Percentiles rank a stretch among this genome's conserved stretches.
These are phyloP conservation scores for Zaprionus capensis DNA, from an alignment of 1,140 invertebrate species.

Conservation along the genomic window DNA sequence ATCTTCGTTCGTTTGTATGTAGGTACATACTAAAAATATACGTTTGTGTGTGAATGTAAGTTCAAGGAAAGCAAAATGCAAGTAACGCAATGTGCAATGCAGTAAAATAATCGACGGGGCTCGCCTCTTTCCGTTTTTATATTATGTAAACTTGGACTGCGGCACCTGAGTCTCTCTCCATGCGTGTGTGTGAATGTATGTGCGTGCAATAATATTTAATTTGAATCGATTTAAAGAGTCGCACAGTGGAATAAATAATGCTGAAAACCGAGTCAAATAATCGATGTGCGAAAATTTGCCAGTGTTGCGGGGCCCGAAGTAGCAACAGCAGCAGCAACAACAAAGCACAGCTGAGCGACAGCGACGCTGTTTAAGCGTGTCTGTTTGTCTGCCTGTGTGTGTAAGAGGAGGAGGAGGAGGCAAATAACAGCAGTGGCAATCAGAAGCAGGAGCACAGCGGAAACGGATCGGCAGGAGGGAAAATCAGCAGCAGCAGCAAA, in stretches of 20 bases:
- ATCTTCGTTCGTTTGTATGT: slow-evolving; percentile 8
- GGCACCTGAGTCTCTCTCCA: slow-evolving; percentile 1
- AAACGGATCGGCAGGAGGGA: slow-evolving; percentile 27
- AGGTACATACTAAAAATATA: background rate
- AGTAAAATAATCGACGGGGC: slow-evolving; percentile 38
- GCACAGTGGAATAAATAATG: slow-evolving; percentile 24
- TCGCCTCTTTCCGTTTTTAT: slow-evolving; percentile 31
- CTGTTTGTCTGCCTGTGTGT: slow-evolving; percentile 25
- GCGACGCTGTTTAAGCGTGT: slow-evolving; percentile 30
- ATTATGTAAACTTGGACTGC: slow-evolving; percentile 38
- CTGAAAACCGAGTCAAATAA: slow-evolving; percentile 56
- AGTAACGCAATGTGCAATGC: slow-evolving; percentile 50
- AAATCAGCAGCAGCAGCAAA: slow-evolving; percentile 45
- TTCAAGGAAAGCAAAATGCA: slow-evolving; percentile 54
- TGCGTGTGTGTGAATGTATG: slow-evolving; percentile 7
- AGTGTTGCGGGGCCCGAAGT: slow-evolving; percentile 25
- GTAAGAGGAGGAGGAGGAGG: slow-evolving; percentile 22
- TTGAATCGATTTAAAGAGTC: slow-evolving; percentile 9
- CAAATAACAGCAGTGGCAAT: slow-evolving; percentile 46
- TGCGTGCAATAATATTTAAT: slow-evolving; percentile 23
- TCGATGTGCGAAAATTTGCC: slow-evolving; percentile 66
- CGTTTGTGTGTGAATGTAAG: slow-evolving; percentile 19
- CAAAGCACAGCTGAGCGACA: slow-evolving; percentile 68
- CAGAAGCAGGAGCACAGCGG: slow-evolving; percentile 23
- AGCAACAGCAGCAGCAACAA: slow-evolving; percentile 38